These are phyloP conservation scores for Neuroterus valhalla DNA, from an alignment of 1,140 invertebrate species.

Conservation along the genomic window DNA sequence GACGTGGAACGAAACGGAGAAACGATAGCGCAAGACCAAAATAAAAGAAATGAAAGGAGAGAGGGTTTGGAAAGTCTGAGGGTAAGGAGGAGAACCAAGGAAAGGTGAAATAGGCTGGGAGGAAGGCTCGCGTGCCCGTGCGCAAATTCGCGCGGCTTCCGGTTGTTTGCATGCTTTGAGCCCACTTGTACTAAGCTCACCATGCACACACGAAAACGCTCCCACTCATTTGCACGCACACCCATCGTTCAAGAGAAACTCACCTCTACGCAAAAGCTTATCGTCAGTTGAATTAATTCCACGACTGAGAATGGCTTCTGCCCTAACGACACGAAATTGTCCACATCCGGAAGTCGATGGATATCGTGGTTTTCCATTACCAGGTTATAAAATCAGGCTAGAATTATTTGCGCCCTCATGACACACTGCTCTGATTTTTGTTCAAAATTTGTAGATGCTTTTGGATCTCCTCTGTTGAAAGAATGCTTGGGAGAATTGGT, in stretches of 20 bases:
- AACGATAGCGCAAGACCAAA: conserved; percentile 39
- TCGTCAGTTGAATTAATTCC: conserved; percentile 67
- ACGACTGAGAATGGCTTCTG: conserved; percentile 61
- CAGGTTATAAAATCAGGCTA: neutral
- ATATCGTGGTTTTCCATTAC: conserved; percentile 28
- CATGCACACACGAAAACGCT: conserved; percentile 37
- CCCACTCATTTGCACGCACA: conserved; percentile 38
- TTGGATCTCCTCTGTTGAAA: no score
- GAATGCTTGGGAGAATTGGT: no score
- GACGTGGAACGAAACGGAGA: conserved; percentile 61
- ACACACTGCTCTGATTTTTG: neutral
- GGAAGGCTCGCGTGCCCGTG: conserved; percentile 54
- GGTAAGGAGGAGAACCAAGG: conserved; percentile 30
- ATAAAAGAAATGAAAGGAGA: conserved; percentile 32
- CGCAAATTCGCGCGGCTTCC: conserved; percentile 63
- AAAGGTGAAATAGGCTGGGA: conserved; percentile 31
- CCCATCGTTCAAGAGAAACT: conserved; percentile 35
- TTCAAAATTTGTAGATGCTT: neutral
- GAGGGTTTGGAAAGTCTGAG: conserved; percentile 31
- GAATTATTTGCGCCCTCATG: conserved; percentile 3
- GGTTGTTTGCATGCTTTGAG: conserved; percentile 63
- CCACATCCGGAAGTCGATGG: conserved; percentile 36
- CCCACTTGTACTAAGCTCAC: conserved; percentile 54
- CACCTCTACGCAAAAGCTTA: conserved; percentile 54
- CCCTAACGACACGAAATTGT: conserved; percentile 29